Evolutionary conservation across 2,797 vertebrate genomes (phyloP).

Genomic region (Sylvilagus floridanus): DNA sequence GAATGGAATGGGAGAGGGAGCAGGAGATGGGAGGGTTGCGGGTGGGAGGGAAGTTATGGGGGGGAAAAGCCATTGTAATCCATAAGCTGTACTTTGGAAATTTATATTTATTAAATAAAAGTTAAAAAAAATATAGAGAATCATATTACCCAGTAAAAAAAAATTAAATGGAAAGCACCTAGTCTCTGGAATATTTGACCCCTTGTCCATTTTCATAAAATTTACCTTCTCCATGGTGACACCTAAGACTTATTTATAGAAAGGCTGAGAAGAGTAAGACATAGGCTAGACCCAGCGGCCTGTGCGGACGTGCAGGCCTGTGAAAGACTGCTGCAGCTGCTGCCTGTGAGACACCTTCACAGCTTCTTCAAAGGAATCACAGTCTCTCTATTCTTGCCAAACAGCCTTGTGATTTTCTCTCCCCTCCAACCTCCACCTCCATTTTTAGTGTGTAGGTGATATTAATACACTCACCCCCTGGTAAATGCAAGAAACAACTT

Average conservation of each 20-base stretch:
- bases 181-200: slow-evolving; percentile 50
- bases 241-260: slow-evolving; percentile 12
- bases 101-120: too few relatives aligned
- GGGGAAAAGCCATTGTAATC: too few relatives aligned
- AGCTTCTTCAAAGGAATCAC: neutral
- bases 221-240: neutral
- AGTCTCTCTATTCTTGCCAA: neutral
- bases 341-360: neutral
- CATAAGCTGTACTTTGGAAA: too few relatives aligned
- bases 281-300: neutral
- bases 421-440: neutral
- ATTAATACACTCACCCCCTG: neutral
- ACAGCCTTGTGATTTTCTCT: neutral
- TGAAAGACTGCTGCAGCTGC: neutral
- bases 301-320: neutral
- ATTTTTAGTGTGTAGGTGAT: neutral
- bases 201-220: neutral
- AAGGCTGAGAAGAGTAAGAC: slow-evolving; percentile 20
- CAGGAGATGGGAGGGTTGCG: too few relatives aligned
- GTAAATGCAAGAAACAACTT: neutral
- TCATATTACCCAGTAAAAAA: too few relatives aligned
- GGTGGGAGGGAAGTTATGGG: too few relatives aligned
- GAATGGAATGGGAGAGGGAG: too few relatives aligned
- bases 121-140: too few relatives aligned
- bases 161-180: neutral